These are phyloP conservation scores for Oxygymnocypris stewartii DNA, from an alignment of 2,113 vertebrate species.

Conservation along the genomic window DNA sequence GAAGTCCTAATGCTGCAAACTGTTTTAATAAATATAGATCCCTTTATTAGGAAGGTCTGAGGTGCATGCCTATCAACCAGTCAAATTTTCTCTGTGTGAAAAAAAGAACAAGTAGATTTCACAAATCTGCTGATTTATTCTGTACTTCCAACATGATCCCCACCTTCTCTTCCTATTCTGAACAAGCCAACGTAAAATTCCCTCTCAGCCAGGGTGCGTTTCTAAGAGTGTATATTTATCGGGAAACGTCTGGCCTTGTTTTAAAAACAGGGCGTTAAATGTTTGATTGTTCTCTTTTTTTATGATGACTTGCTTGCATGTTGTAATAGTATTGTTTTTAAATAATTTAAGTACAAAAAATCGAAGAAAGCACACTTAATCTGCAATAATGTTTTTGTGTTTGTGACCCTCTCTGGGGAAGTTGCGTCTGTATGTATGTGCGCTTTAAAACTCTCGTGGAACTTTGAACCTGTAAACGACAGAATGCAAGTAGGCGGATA, in stretches of 20 bases:
- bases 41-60: conserved; percentile 44
- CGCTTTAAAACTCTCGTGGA: conserved; percentile 45
- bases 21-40: conserved; percentile 20
- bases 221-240: conserved; percentile 54
- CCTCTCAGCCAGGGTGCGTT: conserved; percentile 51
- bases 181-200: conserved; percentile 57
- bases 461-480: conserved; percentile 2
- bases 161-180: conserved; percentile 21
- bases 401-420: conserved; percentile 69
- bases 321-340: conserved; percentile 68
- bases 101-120: conserved; percentile 1
- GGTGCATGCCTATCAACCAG: conserved; percentile 47
- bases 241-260: conserved; percentile 56
- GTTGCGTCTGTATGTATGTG: conserved; percentile 54
- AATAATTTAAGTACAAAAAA: conserved; percentile 68
- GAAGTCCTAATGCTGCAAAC: conserved; percentile 8
- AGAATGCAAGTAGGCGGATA: neutral
- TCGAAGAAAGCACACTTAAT: conserved; percentile 81
- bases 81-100: conserved; percentile 32
- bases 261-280: conserved; percentile 63
- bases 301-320: conserved; percentile 69
- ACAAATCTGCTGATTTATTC: neutral
- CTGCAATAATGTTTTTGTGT: conserved; percentile 81
- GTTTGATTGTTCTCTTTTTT: conserved; percentile 62
- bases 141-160: conserved; percentile 10